Evolutionary conservation across 2,888 invertebrate genomes (phyloP).

Genomic region (Teleiodes luculella): DNA sequence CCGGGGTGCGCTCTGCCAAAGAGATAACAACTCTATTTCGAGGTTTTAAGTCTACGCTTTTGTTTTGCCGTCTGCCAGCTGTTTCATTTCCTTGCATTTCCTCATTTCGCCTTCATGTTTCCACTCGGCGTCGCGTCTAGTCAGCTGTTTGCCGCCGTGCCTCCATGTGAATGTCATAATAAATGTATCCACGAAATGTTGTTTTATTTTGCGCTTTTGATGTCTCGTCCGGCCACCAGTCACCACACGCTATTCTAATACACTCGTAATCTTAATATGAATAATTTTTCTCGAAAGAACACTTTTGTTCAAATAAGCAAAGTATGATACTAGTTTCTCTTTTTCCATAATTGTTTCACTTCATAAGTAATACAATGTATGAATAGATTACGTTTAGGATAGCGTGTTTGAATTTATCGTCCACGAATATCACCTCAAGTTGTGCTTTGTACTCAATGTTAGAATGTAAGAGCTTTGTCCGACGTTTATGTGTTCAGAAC

Average conservation of each 20-base stretch:
- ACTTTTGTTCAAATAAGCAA: too few species aligned
- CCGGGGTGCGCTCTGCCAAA: slow-evolving; percentile 38
- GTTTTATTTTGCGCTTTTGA: slow-evolving; percentile 69
- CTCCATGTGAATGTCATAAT: slow-evolving; percentile 53
- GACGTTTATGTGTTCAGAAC: too few species aligned
- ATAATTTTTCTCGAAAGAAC: not conserved
- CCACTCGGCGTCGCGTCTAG: slow-evolving; percentile 35
- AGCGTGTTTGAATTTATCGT: slow-evolving; percentile 2
- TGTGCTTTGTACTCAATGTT: slow-evolving; percentile 3
- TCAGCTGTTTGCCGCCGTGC: slow-evolving; percentile 46
- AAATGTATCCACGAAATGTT: slow-evolving; percentile 66
- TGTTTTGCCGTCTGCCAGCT: slow-evolving; percentile 50
- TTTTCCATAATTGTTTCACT: too few species aligned
- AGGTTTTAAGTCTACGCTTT: slow-evolving; percentile 38
- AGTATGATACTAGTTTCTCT: too few species aligned
- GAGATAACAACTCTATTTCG: slow-evolving; percentile 46
- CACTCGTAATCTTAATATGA: not conserved
- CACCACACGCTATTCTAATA: slow-evolving; percentile 5
- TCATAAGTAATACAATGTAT: too few species aligned
- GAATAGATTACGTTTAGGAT: not conserved
- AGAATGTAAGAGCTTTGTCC: too few species aligned
- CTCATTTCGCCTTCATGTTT: slow-evolving; percentile 44
- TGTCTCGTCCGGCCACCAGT: not conserved
- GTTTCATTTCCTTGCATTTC: slow-evolving; percentile 37
- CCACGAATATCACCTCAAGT: not conserved